Base-by-base conservation (phyloP, 1,140 invertebrate species). In the Hylaeus volcanicus region DNA sequence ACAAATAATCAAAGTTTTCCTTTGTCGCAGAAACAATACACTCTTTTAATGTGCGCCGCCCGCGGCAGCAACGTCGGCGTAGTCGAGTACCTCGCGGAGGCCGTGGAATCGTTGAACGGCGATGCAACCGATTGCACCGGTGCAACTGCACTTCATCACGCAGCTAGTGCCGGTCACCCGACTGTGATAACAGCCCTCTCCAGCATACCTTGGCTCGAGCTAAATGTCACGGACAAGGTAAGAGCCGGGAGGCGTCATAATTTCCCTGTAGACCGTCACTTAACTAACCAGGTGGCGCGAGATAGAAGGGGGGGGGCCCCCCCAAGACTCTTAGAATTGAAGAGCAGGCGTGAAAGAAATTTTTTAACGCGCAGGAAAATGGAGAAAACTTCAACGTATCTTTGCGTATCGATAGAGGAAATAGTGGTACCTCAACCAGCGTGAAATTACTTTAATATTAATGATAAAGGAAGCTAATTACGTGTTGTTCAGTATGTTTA, bases 21-120 rank as follows among this genome's bases (percentile, higher is more conserved):
- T 89, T 74, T 81, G 76, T 37, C 61, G 15, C 72, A 96, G 96
- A 96, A 96, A 94, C 94, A 95, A 75, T 94, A 95, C 84, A 95
- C 95, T 1, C 91, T 96, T 41, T 88, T 96, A 71, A 96, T 96
- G 93, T 96, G 96, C 84, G 96, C 95, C 4, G 94, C 95, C 11
- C 94, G 94, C 71, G 96, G 96, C 85, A 95, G 95, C 87, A 94
- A 95, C 88, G 82, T 95, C 84, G 94, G 94, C 39, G 95, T 96
- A 11, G 94, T 95, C 0, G 92, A 93, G 51, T 96, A 96, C 87
- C 91, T 96, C 79, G 79, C 94, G 6, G 94, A 95, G 74, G 94
- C 96, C 3, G 94, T 95, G 8, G 94, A 95, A 78, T 96, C 95
- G 85, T 91, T 97, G 73, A 93, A 94, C 77, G 91, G 96, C 12